Base-by-base conservation (phyloP, 2,888 invertebrate species). In the Tenthredo scrophulariae region DNA sequence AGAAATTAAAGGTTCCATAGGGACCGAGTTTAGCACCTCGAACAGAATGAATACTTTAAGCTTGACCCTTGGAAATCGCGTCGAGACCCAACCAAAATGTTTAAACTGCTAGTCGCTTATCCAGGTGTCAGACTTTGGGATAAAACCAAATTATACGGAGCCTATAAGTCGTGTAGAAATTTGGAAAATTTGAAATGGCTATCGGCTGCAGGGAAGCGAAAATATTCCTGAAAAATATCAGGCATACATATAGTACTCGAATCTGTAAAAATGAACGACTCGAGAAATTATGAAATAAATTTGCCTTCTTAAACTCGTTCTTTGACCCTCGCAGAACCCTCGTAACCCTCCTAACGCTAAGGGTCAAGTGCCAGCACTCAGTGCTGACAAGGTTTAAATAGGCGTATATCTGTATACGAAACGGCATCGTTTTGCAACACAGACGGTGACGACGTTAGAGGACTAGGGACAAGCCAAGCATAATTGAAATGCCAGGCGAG, bases 371-470 rank as follows among this genome's bases (percentile, higher is more conserved):
- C 58, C 18, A 29, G 80, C 40, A 80, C 80, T 80, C 80, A 62
- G 80, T 80, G 40, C 62, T 62, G 80, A 80, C 58, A 80, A 80
- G 80, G 80, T 80, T 62, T 40, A 80, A 62, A 80, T 80, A 80
- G 80, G 29, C 62, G 62, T 77, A 77, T 77, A 50, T 50, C 37
- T 40, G 37, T 62, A 40, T 62, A 58, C 62, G 62, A 62, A 79
- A 58, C 37, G 58, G 15, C 77, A 77, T 50, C 77, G 74, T 74
- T 74, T 40, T 74, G 74, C 74, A 74, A 74, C 43, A 74, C 13
- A 74, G 74, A 40, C 43, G 77, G 33, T 50, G 77, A 77, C 77
- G 77, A 77, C 77, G 77, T 40, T 29, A 74, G 26, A 40, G 77
- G 72, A 43, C 72, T 77, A 75, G 75, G 40, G 40, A 75, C 46